These are phyloP conservation scores for Rugalucina vietnamica DNA, from an alignment of 2,888 invertebrate species.

Conservation along the genomic window DNA sequence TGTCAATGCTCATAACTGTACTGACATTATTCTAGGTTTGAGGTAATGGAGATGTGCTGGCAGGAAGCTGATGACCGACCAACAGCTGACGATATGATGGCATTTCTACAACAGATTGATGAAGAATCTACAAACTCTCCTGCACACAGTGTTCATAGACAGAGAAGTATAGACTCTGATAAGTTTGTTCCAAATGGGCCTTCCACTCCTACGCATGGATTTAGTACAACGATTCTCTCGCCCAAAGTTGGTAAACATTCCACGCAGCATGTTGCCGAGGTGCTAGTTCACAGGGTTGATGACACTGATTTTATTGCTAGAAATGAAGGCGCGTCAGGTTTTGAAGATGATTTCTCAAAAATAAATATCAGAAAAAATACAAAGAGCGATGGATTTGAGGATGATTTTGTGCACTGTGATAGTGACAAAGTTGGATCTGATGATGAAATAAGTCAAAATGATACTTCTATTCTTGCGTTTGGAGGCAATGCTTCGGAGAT, in stretches of 20 bases:
- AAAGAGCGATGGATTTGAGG: conserved; percentile 51
- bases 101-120: conserved; percentile 84
- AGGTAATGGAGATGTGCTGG: conserved; percentile 91
- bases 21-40: conserved; percentile 87
- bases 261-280: conserved; percentile 58
- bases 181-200: background rate
- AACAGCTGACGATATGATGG: conserved; percentile 85
- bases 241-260: conserved; percentile 52
- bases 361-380: conserved; percentile 45
- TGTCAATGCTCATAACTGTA: too few relatives aligned
- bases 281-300: conserved; percentile 56
- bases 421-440: conserved; percentile 33
- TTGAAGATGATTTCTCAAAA: conserved; percentile 59
- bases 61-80: conserved; percentile 85
- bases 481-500: conserved; percentile 51
- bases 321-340: conserved; percentile 32
- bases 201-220: background rate
- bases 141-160: conserved; percentile 21
- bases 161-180: background rate
- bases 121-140: conserved; percentile 84
- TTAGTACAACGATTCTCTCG: conserved; percentile 7
- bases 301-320: conserved; percentile 1
- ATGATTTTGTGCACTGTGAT: conserved; percentile 50
- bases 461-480: conserved; percentile 61
- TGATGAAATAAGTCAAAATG: conserved; percentile 52